phyloP scores from a whole-genome alignment of 2,888 invertebrate species.

The Acleris cristana region DNA sequence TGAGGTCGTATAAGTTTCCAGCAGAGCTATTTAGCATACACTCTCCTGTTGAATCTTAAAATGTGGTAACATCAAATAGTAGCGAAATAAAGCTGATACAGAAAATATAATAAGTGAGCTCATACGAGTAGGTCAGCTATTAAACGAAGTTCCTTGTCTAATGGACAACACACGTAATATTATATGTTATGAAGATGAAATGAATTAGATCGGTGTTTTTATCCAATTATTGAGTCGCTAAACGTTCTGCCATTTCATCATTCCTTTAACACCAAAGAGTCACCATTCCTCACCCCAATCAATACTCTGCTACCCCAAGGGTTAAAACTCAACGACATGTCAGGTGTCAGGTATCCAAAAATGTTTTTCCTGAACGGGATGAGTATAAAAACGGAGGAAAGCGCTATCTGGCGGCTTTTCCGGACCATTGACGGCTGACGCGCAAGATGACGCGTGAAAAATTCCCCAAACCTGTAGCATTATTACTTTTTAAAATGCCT shows the following conservation, averaged over 20 bases:
- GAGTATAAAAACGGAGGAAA: constrained; percentile 48
- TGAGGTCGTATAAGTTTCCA: neutral
- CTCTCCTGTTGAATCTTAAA: neutral
- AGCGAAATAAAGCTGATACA: no score
- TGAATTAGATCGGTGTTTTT: no score
- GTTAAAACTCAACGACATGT: constrained; percentile 45
- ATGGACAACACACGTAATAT: no score
- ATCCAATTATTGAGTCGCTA: no score
- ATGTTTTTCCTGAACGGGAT: constrained; percentile 48
- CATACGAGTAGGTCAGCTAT: no score
- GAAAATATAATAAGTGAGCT: no score
- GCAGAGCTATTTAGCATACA: constrained; percentile 17
- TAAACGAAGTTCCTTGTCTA: no score
- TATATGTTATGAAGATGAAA: no score
- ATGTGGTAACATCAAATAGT: neutral
- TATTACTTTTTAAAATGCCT: constrained; percentile 30
- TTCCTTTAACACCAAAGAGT: constrained; percentile 5
- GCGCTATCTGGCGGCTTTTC: constrained; percentile 57
- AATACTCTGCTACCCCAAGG: constrained; percentile 43
- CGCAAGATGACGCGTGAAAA: constrained; percentile 52
- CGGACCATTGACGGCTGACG: constrained; percentile 56
- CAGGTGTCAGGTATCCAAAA: constrained; percentile 48
- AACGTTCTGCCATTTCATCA: no score
- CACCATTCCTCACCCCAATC: constrained; percentile 37
- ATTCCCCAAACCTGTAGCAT: constrained; percentile 42